Evolutionary conservation across 2,888 invertebrate species (phyloP).

Genomic region (Syritta pipiens): DNA sequence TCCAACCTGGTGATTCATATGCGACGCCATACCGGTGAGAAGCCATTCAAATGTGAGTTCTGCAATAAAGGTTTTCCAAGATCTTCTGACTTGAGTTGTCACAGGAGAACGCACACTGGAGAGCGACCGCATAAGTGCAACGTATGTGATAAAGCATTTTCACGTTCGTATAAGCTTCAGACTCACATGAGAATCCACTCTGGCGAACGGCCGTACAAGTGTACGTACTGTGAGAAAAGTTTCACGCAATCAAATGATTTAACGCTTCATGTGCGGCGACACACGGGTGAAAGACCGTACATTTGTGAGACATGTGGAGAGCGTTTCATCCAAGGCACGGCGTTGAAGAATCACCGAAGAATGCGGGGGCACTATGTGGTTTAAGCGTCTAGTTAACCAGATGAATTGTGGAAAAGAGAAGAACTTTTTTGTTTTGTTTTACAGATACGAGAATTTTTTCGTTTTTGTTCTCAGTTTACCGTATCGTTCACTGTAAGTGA

Average conservation of each 20-base stretch:
- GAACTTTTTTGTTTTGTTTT: no score
- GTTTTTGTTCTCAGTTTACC: no score
- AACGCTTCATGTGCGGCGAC: slow-evolving; percentile 85
- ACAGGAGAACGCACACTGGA: slow-evolving; percentile 83
- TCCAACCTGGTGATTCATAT: slow-evolving; percentile 84
- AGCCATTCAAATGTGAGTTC: slow-evolving; percentile 83
- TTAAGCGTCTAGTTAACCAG: no score
- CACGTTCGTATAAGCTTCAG: slow-evolving; percentile 83
- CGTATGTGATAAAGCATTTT: slow-evolving; percentile 80
- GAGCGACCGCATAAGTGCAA: slow-evolving; percentile 81
- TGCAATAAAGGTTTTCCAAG: slow-evolving; percentile 84
- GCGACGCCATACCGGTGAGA: slow-evolving; percentile 85
- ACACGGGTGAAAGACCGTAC: slow-evolving; percentile 81
- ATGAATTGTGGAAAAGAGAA: no score
- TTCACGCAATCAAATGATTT: slow-evolving; percentile 88
- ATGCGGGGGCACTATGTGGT: slow-evolving; percentile 76
- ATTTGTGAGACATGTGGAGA: slow-evolving; percentile 71
- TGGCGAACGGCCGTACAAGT: slow-evolving; percentile 83
- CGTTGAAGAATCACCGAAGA: slow-evolving; percentile 84
- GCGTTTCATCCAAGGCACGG: slow-evolving; percentile 83
- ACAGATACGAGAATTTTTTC: no score
- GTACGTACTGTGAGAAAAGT: slow-evolving; percentile 80
- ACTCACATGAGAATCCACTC: slow-evolving; percentile 82
- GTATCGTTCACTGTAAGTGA: no score
- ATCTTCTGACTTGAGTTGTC: slow-evolving; percentile 83